Evolutionary conservation across 2,888 invertebrate species (phyloP), one percentile per base, ranked within the genome.

Genomic region (Rapana venosa): DNA sequence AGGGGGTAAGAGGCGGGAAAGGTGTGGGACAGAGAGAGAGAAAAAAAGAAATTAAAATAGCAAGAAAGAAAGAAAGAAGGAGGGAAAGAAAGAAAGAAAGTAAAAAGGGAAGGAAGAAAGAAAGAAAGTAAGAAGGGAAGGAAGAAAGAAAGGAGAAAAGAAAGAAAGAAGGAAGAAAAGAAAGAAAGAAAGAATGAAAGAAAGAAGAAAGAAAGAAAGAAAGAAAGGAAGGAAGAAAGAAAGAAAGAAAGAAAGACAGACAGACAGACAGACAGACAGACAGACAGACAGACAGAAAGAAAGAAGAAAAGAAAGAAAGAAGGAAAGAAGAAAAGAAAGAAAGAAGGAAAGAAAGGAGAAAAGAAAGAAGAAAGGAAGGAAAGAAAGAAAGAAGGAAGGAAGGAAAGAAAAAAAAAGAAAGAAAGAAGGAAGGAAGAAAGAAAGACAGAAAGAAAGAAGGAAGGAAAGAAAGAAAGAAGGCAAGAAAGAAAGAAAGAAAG

Each of bases 281-380:
- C 11, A 79, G 77, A 30, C 32, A 30, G 4, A 4, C 32, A 30
- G 32, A 17, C 30, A 2, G 36, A 36, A 35, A 30, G 47, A 15
- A 22, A 35, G 83, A 36, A 15, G 74, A 77, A 85, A 0, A 70
- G 85, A 85, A 15, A 70, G 89, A 74, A 17, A 85, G 0, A 89
- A 77, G 77, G 32, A 85, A 86, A 89, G 35, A 81, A 77, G 86
- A 5, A 77, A 74, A 89, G 26, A 89, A 77, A 89, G 17, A 89
- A 86, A 86, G 20, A 74, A 74, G 66, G 11, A 70, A 35, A 85
- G 30, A 35, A 35, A 35, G 35, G 85, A 66, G 35, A n/a, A 89
- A 32, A 47, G 79, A 32, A 22, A 74, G 66, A 86, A 2, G 26
- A 26, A 66, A 13, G 26, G 66, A 2, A 17, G 47, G 47, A 6